Base-by-base conservation (phyloP, 2,797 vertebrate species). In the Alectoris magna region DNA sequence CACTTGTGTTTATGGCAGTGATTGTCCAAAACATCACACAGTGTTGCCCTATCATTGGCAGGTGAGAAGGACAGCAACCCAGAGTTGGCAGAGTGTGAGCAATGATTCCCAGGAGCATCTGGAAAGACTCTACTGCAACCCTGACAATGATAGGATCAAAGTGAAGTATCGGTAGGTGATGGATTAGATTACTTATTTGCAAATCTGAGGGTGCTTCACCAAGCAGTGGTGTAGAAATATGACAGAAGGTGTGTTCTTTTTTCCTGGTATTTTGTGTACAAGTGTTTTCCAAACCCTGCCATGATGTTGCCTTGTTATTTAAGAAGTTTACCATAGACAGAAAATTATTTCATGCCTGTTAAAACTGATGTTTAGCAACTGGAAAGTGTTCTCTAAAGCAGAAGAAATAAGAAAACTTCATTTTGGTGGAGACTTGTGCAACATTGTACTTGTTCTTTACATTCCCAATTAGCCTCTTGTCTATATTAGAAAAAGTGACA, bases 81-180 rank as follows among this genome's bases (percentile, higher is more conserved):
- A 99, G 79, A 97, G 95, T 22, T 99, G 99, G 99, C 99, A 99
- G 94, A 99, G 99, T 88, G 97, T 99, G 89, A 98, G 98, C 46
- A 99, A 99, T 73, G 99, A 99, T 93, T 98, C 99, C 79, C 99
- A 99, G 97, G 99, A 99, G 96, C 99, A 99, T 96, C 98, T 99
- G 98, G 99, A 99, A 97, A 98, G 99, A 96, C 99, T 99, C 81
- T 99, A 99, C 97, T 99, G 99, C 98, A 99, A 99, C 97, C 99
- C 99, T n/a, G 99, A 99, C 98, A 99, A 99, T 48, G 99, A 99
- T 66, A 98, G 98, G 95, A 98, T 99, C 97, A 98, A 98, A 97
- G 98, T 99, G 96, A 99, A 98, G 89, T 99, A 98, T 95, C 97
- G 99, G 99, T 99, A 98, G 98, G 99, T 99, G 88, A 91, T 59